Conservation (phyloP, 2,888 invertebrate genomes). For the Glaucopsyche alexis region DNA sequence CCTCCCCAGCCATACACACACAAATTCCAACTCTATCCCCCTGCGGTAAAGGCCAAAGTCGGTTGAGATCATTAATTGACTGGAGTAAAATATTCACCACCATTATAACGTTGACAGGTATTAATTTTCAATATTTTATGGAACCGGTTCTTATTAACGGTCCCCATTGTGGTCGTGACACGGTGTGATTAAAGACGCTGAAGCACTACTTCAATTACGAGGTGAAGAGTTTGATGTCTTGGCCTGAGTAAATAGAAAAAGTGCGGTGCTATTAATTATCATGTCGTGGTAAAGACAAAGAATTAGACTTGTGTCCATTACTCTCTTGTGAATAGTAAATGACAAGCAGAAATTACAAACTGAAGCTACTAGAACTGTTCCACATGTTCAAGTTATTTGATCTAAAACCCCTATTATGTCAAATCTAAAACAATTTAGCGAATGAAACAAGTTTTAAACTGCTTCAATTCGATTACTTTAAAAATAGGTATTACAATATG, state of each 20-base stretch:
- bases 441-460: too few relatives aligned
- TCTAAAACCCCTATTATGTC: neutral
- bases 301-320: neutral
- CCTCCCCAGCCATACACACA: neutral
- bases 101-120: slow-evolving; percentile 47
- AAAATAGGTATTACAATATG: too few relatives aligned
- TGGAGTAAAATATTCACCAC: slow-evolving; percentile 31
- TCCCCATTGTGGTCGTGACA: slow-evolving; percentile 29
- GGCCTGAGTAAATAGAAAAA: slow-evolving; percentile 9
- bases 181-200: slow-evolving; percentile 27
- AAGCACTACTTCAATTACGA: slow-evolving; percentile 20
- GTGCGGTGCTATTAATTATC: slow-evolving; percentile 11
- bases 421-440: too few relatives aligned
- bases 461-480: too few relatives aligned
- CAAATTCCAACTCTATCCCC: slow-evolving; percentile 1
- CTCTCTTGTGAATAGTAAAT: neutral
- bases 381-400: neutral
- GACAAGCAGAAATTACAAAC: neutral
- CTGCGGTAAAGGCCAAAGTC: slow-evolving; percentile 3
- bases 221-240: slow-evolving; percentile 14
- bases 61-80: neutral
- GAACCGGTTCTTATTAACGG: slow-evolving; percentile 32
- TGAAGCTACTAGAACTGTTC: neutral
- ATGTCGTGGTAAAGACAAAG: slow-evolving; percentile 7
- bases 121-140: slow-evolving; percentile 50